phyloP scores from a whole-genome alignment of 2,797 vertebrate genomes.

The Rhodeus uyekii region DNA sequence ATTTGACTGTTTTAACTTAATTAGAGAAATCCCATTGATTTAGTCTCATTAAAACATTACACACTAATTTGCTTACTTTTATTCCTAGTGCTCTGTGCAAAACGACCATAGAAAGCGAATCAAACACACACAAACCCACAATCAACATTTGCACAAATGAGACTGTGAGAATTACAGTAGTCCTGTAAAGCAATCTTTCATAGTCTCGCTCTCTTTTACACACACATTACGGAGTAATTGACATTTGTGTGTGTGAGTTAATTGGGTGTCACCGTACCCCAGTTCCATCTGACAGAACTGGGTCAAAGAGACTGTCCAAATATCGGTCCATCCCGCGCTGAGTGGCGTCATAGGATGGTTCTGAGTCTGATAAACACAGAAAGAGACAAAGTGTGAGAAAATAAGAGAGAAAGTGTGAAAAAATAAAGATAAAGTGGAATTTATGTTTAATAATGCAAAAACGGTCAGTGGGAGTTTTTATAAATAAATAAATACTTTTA shows the following conservation, averaged over 20 bases:
- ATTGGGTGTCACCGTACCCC: conserved; percentile 76
- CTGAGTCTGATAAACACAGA: conserved; percentile 62
- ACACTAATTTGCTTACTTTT: conserved; percentile 72
- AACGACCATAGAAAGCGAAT: conserved; percentile 7
- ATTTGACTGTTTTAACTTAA: no score
- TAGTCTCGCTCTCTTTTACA: conserved; percentile 3
- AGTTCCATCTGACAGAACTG: conserved; percentile 86
- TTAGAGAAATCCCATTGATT: not conserved
- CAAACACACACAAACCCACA: conserved; percentile 29
- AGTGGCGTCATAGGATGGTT: conserved; percentile 59
- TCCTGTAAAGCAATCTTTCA: conserved; percentile 71
- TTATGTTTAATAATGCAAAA: not conserved
- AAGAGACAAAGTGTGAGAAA: not conserved
- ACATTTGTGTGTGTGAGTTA: conserved; percentile 18
- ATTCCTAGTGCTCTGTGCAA: conserved; percentile 57
- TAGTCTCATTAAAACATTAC: conserved; percentile 76
- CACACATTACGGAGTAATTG: conserved; percentile 24
- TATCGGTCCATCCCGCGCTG: conserved; percentile 91
- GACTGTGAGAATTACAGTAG: conserved; percentile 72
- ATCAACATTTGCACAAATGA: conserved; percentile 13
- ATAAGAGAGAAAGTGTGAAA: not conserved
- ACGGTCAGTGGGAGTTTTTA: not conserved
- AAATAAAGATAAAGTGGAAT: conserved; percentile 12
- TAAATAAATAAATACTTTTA: not conserved
- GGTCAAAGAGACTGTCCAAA: conserved; percentile 95